phyloP scores from a whole-genome alignment of 1,140 invertebrate species.

The Eubasilissa regina region DNA sequence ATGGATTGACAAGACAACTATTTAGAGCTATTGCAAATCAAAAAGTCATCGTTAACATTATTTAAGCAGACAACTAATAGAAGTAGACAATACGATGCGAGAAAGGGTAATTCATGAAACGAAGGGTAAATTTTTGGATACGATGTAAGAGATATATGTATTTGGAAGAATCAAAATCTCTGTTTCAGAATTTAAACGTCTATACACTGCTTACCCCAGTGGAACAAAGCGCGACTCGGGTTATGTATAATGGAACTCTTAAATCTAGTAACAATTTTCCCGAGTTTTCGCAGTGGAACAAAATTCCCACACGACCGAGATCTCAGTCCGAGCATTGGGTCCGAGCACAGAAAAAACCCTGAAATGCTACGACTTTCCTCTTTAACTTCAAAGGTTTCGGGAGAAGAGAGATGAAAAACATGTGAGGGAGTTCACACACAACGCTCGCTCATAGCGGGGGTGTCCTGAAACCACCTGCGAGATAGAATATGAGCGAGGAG shows the following conservation, averaged over 20 bases:
- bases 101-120: too few relatives aligned
- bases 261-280: constrained; percentile 7
- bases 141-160: too few relatives aligned
- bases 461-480: not conserved
- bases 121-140: too few relatives aligned
- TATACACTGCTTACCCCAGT: too few relatives aligned
- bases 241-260: not conserved
- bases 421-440: constrained; percentile 1
- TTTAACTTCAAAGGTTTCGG: constrained; percentile 22
- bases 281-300: not conserved
- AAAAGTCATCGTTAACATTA: too few relatives aligned
- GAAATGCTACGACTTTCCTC: constrained; percentile 7
- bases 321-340: not conserved
- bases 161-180: too few relatives aligned
- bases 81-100: too few relatives aligned
- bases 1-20: too few relatives aligned
- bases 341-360: constrained; percentile 8
- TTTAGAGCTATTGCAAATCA: too few relatives aligned
- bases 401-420: not conserved
- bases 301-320: not conserved
- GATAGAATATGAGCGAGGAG: not conserved
- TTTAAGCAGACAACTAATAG: too few relatives aligned
- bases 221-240: too few relatives aligned
- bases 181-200: too few relatives aligned
- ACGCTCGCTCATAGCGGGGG: constrained; percentile 5